phyloP scores from a whole-genome alignment of 2,888 invertebrate genomes.

The Tillus elongatus region DNA sequence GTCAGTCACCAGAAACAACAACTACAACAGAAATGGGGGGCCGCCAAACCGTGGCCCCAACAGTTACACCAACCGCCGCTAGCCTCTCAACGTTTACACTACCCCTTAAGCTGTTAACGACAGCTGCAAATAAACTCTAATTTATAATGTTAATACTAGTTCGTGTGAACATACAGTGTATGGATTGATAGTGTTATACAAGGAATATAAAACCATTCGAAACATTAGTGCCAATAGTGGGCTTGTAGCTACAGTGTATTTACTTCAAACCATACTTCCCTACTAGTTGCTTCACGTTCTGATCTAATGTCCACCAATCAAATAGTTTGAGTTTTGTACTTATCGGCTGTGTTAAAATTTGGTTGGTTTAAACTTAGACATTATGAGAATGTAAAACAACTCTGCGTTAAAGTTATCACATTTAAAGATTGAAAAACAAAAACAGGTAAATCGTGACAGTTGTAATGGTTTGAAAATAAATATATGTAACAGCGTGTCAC shows the following conservation, averaged over 20 bases:
- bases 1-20: constrained; percentile 39
- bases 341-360: constrained; percentile 31
- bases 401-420: background rate
- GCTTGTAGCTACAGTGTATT: constrained; percentile 27
- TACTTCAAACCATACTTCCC: constrained; percentile 22
- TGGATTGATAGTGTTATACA: constrained; percentile 32
- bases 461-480: constrained; percentile 28
- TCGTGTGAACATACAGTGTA: constrained; percentile 33
- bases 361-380: constrained; percentile 17
- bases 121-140: too few species aligned
- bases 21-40: constrained; percentile 40
- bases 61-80: constrained; percentile 37
- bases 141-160: constrained; percentile 16
- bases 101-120: too few species aligned
- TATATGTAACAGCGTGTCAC: constrained; percentile 26
- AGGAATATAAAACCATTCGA: constrained; percentile 29
- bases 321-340: constrained; percentile 22
- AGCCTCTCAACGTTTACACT: constrained; percentile 15
- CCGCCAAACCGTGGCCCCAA: constrained; percentile 47
- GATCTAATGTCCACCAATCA: constrained; percentile 20
- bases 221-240: constrained; percentile 38
- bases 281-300: constrained; percentile 21
- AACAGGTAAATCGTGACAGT: constrained; percentile 20
- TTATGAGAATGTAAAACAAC: constrained; percentile 17
- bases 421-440: constrained; percentile 28